Percentiles rank a stretch among this genome's conserved stretches.
These are phyloP conservation scores for Otocyon megalotis DNA, from an alignment of 2,113 vertebrate genomes.

Conservation along the genomic window DNA sequence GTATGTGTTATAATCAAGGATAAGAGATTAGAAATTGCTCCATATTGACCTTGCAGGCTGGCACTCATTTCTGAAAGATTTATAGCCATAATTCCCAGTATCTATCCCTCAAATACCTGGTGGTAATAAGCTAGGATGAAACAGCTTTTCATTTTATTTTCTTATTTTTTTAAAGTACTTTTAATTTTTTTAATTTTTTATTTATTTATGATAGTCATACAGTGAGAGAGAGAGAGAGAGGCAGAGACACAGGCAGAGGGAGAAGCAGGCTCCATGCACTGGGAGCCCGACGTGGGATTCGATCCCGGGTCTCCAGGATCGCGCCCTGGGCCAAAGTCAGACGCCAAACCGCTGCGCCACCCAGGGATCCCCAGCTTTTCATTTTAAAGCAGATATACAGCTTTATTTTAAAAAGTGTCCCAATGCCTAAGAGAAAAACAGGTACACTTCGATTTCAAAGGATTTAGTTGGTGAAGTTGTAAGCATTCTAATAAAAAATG, in stretches of 20 bases:
- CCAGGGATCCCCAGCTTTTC: not conserved
- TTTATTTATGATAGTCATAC: too few species aligned
- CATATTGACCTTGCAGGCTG: not conserved
- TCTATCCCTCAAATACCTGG: not conserved
- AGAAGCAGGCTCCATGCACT: too few species aligned
- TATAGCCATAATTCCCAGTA: not conserved
- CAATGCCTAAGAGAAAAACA: slow-evolving; percentile 68
- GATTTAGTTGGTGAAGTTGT: slow-evolving; percentile 73
- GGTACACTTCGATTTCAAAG: slow-evolving; percentile 40
- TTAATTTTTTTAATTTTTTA: too few species aligned
- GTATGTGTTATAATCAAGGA: not conserved
- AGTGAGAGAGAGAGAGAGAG: too few species aligned
- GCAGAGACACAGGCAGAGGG: too few species aligned
- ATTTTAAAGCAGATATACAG: slow-evolving; percentile 22
- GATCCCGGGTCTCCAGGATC: too few species aligned
- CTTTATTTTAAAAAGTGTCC: slow-evolving; percentile 78
- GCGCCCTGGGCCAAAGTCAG: too few species aligned
- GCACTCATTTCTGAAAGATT: slow-evolving; percentile 27
- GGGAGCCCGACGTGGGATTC: too few species aligned
- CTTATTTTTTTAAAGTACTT: too few species aligned
- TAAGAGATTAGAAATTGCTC: slow-evolving; percentile 21
- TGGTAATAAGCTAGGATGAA: not conserved
- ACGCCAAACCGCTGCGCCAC: too few species aligned
- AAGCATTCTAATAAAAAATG: slow-evolving; percentile 72
- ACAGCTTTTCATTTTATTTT: slow-evolving; percentile 20